Conservation (phyloP, 2,888 invertebrate species). For the Seladonia tumulorum region DNA sequence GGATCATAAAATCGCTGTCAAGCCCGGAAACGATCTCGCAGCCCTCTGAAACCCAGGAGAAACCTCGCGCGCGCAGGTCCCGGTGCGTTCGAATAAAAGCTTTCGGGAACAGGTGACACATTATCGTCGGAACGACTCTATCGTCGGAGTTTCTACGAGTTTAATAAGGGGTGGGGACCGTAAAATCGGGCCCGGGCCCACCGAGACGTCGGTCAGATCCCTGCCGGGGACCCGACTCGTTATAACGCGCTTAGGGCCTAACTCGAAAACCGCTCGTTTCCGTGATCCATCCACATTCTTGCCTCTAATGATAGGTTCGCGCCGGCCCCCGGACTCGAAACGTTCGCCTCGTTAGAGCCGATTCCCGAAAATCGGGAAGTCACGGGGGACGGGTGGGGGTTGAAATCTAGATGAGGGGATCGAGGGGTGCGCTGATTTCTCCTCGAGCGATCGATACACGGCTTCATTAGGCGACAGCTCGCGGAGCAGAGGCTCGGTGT, state of each 20-base stretch:
- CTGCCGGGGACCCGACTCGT: conserved; percentile 20
- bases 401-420: neutral
- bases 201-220: conserved; percentile 31
- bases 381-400: neutral
- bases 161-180: conserved; percentile 24
- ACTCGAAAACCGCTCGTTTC: conserved; percentile 44
- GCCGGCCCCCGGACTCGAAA: neutral
- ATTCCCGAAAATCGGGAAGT: conserved; percentile 8
- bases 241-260: conserved; percentile 52
- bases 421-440: conserved; percentile 2
- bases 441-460: conserved; percentile 26
- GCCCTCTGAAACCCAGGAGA: neutral
- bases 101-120: conserved; percentile 23
- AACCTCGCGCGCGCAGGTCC: neutral
- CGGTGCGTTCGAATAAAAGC: neutral
- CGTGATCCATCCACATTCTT: conserved; percentile 48
- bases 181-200: conserved; percentile 24
- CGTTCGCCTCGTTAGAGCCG: conserved; percentile 16
- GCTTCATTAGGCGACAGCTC: conserved; percentile 55
- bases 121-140: conserved; percentile 44
- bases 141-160: conserved; percentile 27
- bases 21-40: neutral
- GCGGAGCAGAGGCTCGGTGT: conserved; percentile 25
- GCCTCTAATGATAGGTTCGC: conserved; percentile 46
- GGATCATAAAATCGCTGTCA: conserved; percentile 25